Conservation (phyloP, 2,797 vertebrate genomes). For the Australoheros facetus region DNA sequence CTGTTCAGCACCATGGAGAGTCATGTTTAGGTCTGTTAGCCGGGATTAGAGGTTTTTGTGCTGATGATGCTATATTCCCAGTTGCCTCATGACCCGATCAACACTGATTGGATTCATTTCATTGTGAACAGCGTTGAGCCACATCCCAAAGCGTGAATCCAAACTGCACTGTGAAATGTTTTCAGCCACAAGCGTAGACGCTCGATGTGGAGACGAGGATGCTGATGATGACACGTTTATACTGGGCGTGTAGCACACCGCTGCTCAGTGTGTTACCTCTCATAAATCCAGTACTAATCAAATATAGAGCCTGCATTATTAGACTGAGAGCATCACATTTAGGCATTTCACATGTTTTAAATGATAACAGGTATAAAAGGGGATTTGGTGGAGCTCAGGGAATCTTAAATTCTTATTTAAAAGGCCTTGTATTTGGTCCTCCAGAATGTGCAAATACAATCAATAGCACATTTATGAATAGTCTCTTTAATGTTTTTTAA, state of each 20-base stretch:
- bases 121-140: slow-evolving; percentile 5
- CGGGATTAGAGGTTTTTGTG: slow-evolving; percentile 16
- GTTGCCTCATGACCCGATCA: slow-evolving; percentile 18
- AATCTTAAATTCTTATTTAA: background rate
- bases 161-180: background rate
- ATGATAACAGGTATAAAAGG: background rate
- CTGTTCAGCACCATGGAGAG: slow-evolving; percentile 75
- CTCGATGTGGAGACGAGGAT: slow-evolving; percentile 44
- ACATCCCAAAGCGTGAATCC: background rate
- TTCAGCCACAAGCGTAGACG: slow-evolving; percentile 7
- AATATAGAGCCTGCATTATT: background rate
- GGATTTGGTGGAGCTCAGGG: background rate
- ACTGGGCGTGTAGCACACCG: slow-evolving; percentile 32
- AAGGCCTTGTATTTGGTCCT: too few relatives aligned
- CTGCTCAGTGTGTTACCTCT: slow-evolving; percentile 1
- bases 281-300: background rate
- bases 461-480: background rate
- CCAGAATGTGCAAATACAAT: background rate
- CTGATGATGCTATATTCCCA: slow-evolving; percentile 26
- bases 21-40: slow-evolving; percentile 42
- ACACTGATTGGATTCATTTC: background rate
- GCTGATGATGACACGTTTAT: slow-evolving; percentile 49
- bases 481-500: background rate
- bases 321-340: background rate
- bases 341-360: background rate